phyloP scores from a whole-genome alignment of 1,140 invertebrate genomes.

The Venturia canescens region DNA sequence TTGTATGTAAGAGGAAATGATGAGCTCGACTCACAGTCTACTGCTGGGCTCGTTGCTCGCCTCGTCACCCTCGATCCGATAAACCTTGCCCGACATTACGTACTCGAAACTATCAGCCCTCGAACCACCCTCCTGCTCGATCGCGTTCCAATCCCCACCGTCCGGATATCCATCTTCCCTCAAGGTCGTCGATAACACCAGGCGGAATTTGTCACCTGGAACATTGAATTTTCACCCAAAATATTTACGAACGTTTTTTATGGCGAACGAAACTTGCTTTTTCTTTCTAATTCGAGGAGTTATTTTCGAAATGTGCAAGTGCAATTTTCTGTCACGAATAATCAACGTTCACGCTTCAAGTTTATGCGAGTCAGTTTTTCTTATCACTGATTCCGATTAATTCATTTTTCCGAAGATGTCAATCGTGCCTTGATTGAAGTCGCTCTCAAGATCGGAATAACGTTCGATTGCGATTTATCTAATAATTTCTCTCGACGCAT shows the following conservation, averaged over 20 bases:
- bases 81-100: constrained; percentile 99
- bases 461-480: too few relatives aligned
- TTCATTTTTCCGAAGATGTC: too few relatives aligned
- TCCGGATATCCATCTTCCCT: constrained; percentile 98
- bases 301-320: too few relatives aligned
- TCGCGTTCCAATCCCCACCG: constrained; percentile 94
- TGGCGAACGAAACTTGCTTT: too few relatives aligned
- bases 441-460: too few relatives aligned
- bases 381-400: too few relatives aligned
- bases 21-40: constrained; percentile 83
- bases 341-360: too few relatives aligned
- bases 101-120: constrained; percentile 98
- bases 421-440: too few relatives aligned
- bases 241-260: constrained; percentile 1
- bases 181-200: constrained; percentile 96
- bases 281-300: too few relatives aligned
- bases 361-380: too few relatives aligned
- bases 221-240: constrained; percentile 20
- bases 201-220: constrained; percentile 92
- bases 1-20: neutral
- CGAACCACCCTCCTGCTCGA: constrained; percentile 87
- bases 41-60: constrained; percentile 90
- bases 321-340: too few relatives aligned
- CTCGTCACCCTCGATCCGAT: constrained; percentile 98
- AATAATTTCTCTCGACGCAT: too few relatives aligned